Percentiles rank a stretch among this genome's conserved stretches.
Conservation (phyloP, 2,888 invertebrate species). For the Apodemia mormo region DNA sequence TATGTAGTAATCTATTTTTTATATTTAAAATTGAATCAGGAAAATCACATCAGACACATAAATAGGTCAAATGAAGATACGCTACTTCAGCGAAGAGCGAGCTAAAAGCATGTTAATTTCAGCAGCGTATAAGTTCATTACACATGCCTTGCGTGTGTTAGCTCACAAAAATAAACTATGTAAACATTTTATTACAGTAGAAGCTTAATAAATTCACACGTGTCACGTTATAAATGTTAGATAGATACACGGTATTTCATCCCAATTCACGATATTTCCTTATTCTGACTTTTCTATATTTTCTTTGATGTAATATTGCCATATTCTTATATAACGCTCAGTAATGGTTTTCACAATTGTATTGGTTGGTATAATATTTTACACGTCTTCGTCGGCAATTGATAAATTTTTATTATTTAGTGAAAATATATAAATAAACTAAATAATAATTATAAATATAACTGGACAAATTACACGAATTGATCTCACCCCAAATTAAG, state of each 20-base stretch:
- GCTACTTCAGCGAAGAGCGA: constrained; percentile 10
- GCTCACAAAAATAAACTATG: constrained; percentile 1
- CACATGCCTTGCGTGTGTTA: constrained; percentile 12
- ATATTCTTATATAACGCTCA: too few relatives aligned
- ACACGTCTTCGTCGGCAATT: too few relatives aligned
- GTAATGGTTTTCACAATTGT: too few relatives aligned
- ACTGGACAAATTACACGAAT: too few relatives aligned
- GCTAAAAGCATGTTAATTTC: constrained; percentile 15
- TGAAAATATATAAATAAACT: too few relatives aligned
- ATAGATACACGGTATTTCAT: neutral
- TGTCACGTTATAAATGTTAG: neutral
- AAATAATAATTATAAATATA: too few relatives aligned
- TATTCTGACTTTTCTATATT: too few relatives aligned
- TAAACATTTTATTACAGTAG: constrained; percentile 8
- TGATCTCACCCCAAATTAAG: too few relatives aligned
- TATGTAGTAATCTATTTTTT: neutral
- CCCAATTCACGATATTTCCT: neutral
- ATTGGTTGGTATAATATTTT: too few relatives aligned
- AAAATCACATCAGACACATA: constrained; percentile 7
- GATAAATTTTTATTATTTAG: too few relatives aligned
- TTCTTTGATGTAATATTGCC: too few relatives aligned
- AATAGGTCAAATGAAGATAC: constrained; percentile 18
- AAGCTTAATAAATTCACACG: neutral
- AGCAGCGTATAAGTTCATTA: constrained; percentile 15
- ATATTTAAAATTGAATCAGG: neutral